Conservation (phyloP, 2,888 invertebrate genomes). For the Nomada hirtipes region DNA sequence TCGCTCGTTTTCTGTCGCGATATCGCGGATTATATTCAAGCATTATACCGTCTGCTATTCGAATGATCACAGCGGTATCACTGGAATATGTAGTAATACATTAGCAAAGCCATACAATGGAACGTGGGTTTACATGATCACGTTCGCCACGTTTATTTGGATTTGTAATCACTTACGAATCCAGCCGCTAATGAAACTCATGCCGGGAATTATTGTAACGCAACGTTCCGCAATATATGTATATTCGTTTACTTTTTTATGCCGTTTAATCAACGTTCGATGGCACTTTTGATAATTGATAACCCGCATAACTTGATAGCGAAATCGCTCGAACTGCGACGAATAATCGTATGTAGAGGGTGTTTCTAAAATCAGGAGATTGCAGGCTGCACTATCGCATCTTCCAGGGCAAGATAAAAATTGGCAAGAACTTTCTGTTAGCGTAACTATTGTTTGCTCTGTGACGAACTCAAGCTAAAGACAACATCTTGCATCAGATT, state of each 20-base stretch:
- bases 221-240: not conserved
- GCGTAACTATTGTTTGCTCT: too few species aligned
- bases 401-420: too few species aligned
- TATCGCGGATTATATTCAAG: slow-evolving; percentile 26
- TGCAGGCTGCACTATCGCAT: too few species aligned
- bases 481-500: too few species aligned
- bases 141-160: slow-evolving; percentile 38
- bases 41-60: slow-evolving; percentile 20
- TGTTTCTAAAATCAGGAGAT: too few species aligned
- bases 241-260: not conserved
- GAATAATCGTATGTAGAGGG: too few species aligned
- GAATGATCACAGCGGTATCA: slow-evolving; percentile 42
- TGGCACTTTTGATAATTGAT: not conserved
- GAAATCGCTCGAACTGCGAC: too few species aligned
- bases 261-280: not conserved
- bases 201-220: slow-evolving; percentile 19
- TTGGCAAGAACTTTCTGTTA: too few species aligned
- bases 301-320: too few species aligned
- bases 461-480: too few species aligned
- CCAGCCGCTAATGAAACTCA: slow-evolving; percentile 37
- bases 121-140: slow-evolving; percentile 41
- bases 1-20: slow-evolving; percentile 11
- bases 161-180: slow-evolving; percentile 45
- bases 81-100: slow-evolving; percentile 37
- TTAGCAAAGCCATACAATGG: slow-evolving; percentile 22